Conservation (phyloP, 2,888 invertebrate genomes). For the Ctenicera cuprea region DNA sequence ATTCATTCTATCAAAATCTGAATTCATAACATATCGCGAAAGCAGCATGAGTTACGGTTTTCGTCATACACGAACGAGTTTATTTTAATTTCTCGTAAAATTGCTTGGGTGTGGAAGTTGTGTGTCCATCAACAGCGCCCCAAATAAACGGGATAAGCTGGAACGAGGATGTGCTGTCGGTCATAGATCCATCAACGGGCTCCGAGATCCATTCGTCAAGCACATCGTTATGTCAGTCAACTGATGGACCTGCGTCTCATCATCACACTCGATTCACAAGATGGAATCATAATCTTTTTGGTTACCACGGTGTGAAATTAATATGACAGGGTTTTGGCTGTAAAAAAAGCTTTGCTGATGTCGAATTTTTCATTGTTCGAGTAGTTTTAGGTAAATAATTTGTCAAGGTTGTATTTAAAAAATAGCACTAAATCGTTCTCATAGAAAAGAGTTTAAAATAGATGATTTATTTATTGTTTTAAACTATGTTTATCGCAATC, state of each 20-base stretch:
- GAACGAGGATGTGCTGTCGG: constrained; percentile 61
- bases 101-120: constrained; percentile 57
- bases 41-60: constrained; percentile 15
- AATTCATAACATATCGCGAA: not conserved
- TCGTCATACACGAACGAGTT: constrained; percentile 41
- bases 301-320: constrained; percentile 28
- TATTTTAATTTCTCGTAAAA: constrained; percentile 58
- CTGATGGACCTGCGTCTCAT: constrained; percentile 59
- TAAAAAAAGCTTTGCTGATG: not conserved
- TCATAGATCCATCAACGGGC: constrained; percentile 65
- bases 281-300: constrained; percentile 40
- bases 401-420: too few relatives aligned
- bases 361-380: not conserved
- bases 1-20: not conserved
- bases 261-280: constrained; percentile 44
- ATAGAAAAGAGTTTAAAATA: too few relatives aligned
- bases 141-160: constrained; percentile 58
- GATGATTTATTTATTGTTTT: too few relatives aligned
- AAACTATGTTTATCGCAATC: not conserved
- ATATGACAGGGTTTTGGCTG: not conserved
- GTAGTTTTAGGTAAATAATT: too few relatives aligned
- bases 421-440: too few relatives aligned
- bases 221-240: constrained; percentile 64
- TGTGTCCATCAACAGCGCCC: constrained; percentile 58
- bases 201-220: constrained; percentile 66